These are phyloP conservation scores for Antennarius striatus DNA, from an alignment of 2,113 vertebrate genomes.

Conservation along the genomic window DNA sequence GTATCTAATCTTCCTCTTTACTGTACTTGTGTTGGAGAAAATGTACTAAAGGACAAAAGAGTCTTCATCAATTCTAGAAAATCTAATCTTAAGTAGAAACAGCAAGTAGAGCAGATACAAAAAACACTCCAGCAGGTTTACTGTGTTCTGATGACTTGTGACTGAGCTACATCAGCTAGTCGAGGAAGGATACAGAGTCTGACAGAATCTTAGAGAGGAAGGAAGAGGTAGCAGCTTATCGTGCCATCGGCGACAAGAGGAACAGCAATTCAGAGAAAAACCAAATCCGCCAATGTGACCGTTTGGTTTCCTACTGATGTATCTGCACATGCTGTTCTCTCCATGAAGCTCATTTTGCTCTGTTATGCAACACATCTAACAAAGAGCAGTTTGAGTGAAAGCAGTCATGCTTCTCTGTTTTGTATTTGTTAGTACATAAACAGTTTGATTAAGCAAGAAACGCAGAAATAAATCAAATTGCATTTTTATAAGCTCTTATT, in stretches of 20 bases:
- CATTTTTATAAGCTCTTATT: too few species aligned
- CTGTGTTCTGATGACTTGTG: background rate
- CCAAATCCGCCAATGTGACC: conserved; percentile 75
- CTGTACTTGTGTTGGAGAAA: too few species aligned
- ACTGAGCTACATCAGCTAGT: background rate
- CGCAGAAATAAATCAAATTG: background rate
- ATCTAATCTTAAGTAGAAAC: too few species aligned
- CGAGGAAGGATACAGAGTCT: conserved; percentile 22
- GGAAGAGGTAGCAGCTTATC: conserved; percentile 57
- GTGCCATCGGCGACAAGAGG: conserved; percentile 42
- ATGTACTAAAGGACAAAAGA: too few species aligned
- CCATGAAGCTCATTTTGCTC: conserved; percentile 34
- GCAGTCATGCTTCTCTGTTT: background rate
- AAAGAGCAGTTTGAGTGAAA: conserved; percentile 19
- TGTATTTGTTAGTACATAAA: background rate
- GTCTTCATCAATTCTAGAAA: too few species aligned
- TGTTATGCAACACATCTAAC: conserved; percentile 55
- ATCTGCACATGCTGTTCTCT: conserved; percentile 75
- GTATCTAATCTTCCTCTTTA: too few species aligned
- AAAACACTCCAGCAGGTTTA: too few species aligned
- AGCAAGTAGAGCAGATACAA: too few species aligned
- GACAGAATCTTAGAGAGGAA: conserved; percentile 31
- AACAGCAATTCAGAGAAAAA: conserved; percentile 85
- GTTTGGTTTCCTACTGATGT: conserved; percentile 77
- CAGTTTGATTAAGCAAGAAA: background rate